Base-by-base conservation (phyloP, 2,113 vertebrate genomes). In the Etia nguti region DNA sequence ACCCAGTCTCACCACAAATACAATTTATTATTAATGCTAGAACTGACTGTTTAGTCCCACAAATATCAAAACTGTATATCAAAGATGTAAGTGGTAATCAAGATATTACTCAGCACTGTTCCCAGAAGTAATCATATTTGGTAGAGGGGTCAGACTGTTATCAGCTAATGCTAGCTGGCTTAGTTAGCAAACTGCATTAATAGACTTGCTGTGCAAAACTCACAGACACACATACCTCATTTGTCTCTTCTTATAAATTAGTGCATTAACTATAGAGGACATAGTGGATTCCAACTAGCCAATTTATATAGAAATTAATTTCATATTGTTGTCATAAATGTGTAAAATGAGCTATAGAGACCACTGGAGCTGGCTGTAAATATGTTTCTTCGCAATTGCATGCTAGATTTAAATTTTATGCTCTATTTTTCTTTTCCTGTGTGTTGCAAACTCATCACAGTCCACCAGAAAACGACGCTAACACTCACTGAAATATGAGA, bases 371-470 rank as follows among this genome's bases (percentile, higher is more conserved):
- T 22, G 13, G 68, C 41, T 73, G 68, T 73, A 29, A 73, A 73
- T 26, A 6, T 43, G n/a, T 7, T 73, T 46, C 46, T 18, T 26
- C 48, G 41, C 24, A 46, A 43, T 26, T 46, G 8, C 68, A 73
- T 46, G 38, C 3, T 3, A 24, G 8, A 43, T 73, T 46, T 1
- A 46, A 0, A 26, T 18, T 73, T 46, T 4, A 13, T 2, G 34
- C 1, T 22, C 65, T 15, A 24, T 43, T 24, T 24, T 13, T 70
- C 9, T 70, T 70, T 26, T 26, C 38, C 38, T 10, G 4, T 70
- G 36, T 0, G 1, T 0, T 3, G 65, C n/a, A 2, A 70, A 24
- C 36, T 20, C 2, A 1, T 24, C 62, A 68, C 36, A 68, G 20
- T 41, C 62, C 4, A 41, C 7, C 65, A 2, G 7, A 16, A 70